Conservation (phyloP, 2,888 invertebrate species). For the Perizoma affinitatum region DNA sequence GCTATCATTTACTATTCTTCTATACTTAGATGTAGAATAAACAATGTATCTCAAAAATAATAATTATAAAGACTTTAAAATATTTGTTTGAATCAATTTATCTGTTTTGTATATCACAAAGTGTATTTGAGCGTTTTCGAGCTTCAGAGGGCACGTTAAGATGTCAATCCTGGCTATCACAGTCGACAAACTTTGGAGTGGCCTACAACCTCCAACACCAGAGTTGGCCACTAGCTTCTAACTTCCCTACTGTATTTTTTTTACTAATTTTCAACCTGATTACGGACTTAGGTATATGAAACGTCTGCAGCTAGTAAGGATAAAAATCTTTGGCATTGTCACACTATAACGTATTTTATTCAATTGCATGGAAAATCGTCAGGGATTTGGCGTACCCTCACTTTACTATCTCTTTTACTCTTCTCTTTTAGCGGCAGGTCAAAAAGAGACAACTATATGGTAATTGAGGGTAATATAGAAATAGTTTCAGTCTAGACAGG, state of each 20-base stretch:
- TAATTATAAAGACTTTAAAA: too few relatives aligned
- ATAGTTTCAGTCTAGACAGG: slow-evolving; percentile 81
- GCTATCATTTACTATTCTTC: too few relatives aligned
- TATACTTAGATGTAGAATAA: too few relatives aligned
- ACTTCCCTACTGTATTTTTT: neutral
- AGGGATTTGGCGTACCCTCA: slow-evolving; percentile 68
- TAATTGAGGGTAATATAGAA: slow-evolving; percentile 75
- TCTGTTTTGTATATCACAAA: too few relatives aligned
- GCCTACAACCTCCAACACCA: too few relatives aligned
- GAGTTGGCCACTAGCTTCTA: too few relatives aligned
- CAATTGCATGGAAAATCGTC: slow-evolving; percentile 80
- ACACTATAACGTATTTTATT: slow-evolving; percentile 77
- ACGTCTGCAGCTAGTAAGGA: slow-evolving; percentile 31
- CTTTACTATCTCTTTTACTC: slow-evolving; percentile 50
- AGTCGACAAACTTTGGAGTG: too few relatives aligned
- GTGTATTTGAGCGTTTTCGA: too few relatives aligned
- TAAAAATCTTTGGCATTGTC: slow-evolving; percentile 70
- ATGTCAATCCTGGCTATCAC: too few relatives aligned
- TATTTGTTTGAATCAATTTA: too few relatives aligned
- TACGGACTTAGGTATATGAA: slow-evolving; percentile 24
- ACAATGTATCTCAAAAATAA: too few relatives aligned
- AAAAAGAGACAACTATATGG: slow-evolving; percentile 49
- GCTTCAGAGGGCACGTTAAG: too few relatives aligned
- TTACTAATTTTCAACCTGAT: slow-evolving; percentile 27
- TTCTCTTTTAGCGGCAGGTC: slow-evolving; percentile 20